Base-by-base conservation (phyloP, 1,140 invertebrate genomes). In the Drusus annulatus region DNA sequence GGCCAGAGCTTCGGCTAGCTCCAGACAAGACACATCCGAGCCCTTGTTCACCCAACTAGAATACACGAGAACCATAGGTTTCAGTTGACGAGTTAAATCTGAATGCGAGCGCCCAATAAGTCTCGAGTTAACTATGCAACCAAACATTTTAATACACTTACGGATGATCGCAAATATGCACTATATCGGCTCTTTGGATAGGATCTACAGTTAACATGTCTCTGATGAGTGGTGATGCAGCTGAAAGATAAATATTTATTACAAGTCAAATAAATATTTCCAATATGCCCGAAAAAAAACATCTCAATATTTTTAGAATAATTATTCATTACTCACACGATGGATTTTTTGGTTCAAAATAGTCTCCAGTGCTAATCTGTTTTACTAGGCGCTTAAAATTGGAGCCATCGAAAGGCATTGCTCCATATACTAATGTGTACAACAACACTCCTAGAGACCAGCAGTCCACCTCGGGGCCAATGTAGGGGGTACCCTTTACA, bases 321-420 rank as follows among this genome's bases (percentile, higher is more conserved):
- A 45, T 45, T 60, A 60, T 45, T 28, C 10, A n/a, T 77, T 80
- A 91, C 93, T 90, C 88, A 97, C 96, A 94, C 82, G 98, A 98
- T 50, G 96, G 96, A 85, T 94, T 96, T 84, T 97, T 95, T 15
- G 98, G 98, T 89, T 99, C 98, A 86, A 97, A 99, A 89, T 99
- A 99, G 88, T 98, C 97, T 3, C 98, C 98, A 86, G 96, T 94
- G 78, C 97, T 98, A 85, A 99, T 99, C 90, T 99, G 98, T 88
- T 96, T 96, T 68, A 99, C 97, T 84, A 99, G 92, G 85, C 96
- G 92, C 87, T 98, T 98, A 87, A 99, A 99, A 90, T 99, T 99
- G 76, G 97, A 97, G 69, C 98, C 98, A 90, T 99, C 98, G 88
- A 99, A 99, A 25, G 98, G 98, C 98, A 99, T 99, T 82, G 98